phyloP scores from a whole-genome alignment of 1,140 invertebrate species.

The Drosophila tani region DNA sequence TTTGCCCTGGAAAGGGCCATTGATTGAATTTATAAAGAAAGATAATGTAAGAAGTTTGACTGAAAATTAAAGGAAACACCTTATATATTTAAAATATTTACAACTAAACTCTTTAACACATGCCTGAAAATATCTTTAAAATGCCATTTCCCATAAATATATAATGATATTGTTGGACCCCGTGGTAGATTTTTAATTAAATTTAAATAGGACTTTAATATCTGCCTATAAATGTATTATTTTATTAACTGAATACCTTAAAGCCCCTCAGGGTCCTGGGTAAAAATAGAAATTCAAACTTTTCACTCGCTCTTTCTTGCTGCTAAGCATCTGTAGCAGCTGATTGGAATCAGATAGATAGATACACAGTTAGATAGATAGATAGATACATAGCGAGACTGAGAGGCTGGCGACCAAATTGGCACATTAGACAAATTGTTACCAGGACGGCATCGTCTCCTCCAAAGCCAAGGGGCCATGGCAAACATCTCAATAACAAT shows the following conservation, averaged over 20 bases:
- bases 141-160: neutral
- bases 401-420: slow-evolving; percentile 64
- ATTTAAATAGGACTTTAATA: neutral
- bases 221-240: neutral
- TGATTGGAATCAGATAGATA: slow-evolving; percentile 23
- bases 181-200: neutral
- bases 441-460: slow-evolving; percentile 21
- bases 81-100: neutral
- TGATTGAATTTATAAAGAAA: fast-evolving
- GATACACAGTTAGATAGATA: neutral
- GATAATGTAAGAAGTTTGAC: no score
- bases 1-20: slow-evolving; percentile 5
- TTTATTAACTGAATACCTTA: no score
- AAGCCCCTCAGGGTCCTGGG: neutral
- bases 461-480: slow-evolving; percentile 16
- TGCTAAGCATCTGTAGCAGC: slow-evolving; percentile 26
- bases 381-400: slow-evolving; percentile 7
- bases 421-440: slow-evolving; percentile 82
- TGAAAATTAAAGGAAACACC: no score
- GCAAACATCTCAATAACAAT: slow-evolving; percentile 68
- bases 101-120: neutral
- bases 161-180: no score
- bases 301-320: neutral
- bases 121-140: neutral
- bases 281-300: slow-evolving; percentile 1